Evolutionary conservation across 2,888 invertebrate species (phyloP).

Genomic region (Chesias legatella): DNA sequence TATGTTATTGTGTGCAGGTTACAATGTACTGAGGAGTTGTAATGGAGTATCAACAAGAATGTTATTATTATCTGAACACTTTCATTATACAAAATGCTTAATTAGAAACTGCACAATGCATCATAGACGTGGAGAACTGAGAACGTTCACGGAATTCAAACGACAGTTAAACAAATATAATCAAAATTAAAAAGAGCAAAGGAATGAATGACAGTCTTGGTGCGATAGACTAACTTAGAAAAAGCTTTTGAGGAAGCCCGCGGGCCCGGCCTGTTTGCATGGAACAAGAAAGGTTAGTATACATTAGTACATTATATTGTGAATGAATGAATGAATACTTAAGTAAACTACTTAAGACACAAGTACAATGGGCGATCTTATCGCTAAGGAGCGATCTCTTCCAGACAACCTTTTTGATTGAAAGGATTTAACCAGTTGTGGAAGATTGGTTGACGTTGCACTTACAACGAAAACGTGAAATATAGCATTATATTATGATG

Average conservation of each 20-base stretch:
- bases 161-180: constrained; percentile 61
- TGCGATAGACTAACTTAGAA: constrained; percentile 86
- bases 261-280: constrained; percentile 89
- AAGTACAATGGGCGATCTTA: too few species aligned
- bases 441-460: too few species aligned
- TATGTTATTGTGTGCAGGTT: constrained; percentile 73
- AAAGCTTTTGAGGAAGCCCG: constrained; percentile 97
- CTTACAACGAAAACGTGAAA: too few species aligned
- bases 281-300: constrained; percentile 54
- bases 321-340: too few species aligned
- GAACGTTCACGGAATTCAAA: constrained; percentile 56
- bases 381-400: too few species aligned
- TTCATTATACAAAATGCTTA: constrained; percentile 68
- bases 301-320: constrained; percentile 42
- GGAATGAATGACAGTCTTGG: constrained; percentile 76
- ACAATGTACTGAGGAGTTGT: constrained; percentile 49
- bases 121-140: constrained; percentile 59
- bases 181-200: constrained; percentile 63
- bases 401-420: too few species aligned
- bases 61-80: constrained; percentile 72
- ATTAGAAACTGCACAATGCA: constrained; percentile 63
- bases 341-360: too few species aligned
- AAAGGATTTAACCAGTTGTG: too few species aligned
- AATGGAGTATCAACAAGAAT: constrained; percentile 49
- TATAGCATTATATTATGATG: too few species aligned